Conservation (phyloP, 2,113 vertebrate species). For the Phycodurus eques region DNA sequence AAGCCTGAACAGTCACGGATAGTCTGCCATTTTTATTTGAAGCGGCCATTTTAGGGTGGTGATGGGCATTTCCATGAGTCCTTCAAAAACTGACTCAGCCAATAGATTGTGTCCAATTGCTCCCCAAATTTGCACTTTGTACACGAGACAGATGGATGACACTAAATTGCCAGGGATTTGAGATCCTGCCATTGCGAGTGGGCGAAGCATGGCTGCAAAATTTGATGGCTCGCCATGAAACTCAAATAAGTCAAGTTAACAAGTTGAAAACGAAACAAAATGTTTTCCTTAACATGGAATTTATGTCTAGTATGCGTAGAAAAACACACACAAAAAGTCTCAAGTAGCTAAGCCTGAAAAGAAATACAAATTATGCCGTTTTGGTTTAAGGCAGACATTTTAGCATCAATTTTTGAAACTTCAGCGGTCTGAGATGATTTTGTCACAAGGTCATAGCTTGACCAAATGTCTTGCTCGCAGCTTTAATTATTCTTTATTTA, state of each 20-base stretch:
- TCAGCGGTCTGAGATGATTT: neutral
- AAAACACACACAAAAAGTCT: too few species aligned
- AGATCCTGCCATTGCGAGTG: neutral
- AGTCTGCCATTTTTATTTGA: too few species aligned
- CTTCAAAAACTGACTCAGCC: neutral
- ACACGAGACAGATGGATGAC: neutral
- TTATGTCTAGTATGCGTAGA: too few species aligned
- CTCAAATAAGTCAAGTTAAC: neutral
- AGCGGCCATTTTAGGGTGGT: too few species aligned
- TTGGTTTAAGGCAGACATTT: neutral
- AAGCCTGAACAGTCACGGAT: too few species aligned
- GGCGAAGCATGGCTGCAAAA: neutral
- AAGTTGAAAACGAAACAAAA: neutral
- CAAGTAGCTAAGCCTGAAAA: neutral
- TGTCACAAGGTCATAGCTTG: neutral
- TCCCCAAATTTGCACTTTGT: neutral
- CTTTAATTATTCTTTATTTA: neutral
- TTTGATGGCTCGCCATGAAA: neutral
- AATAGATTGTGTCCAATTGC: neutral
- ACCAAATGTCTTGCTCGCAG: neutral
- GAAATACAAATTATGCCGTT: neutral
- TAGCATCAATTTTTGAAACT: neutral
- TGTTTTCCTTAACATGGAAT: too few species aligned
- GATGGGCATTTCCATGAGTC: too few species aligned
- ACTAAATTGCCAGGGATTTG: neutral